Evolutionary conservation across 35 echinoderm and acorn worm species (phyloP), one percentile per base, ranked within the genome.

Genomic region (Diadema setosum): DNA sequence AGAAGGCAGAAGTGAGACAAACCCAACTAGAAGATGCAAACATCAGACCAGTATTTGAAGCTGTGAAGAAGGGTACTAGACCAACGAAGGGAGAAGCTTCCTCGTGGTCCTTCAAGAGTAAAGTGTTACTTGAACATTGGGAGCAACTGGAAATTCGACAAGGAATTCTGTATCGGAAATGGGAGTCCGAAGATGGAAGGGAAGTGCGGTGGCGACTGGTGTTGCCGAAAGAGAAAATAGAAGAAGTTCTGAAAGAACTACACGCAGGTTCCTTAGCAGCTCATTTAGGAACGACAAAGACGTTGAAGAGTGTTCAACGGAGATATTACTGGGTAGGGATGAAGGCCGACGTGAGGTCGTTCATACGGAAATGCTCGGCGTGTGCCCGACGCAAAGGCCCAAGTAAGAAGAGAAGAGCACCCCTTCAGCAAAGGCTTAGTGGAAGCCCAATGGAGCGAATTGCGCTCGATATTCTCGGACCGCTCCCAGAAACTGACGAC

Each of bases 231-330:
- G 4, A 36, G 4, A 39, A 21, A 39, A 12, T 40, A 17, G 6
- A 55, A 2, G 86, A 88, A n/a, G 67, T 88, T 9, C 49, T 88
- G 15, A 37, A 49, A 2, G 69, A 88, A 39, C 48, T 88, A 3
- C 86, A 81, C 32, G 29, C 25, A 17, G 67, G 69, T 42, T 14
- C 24, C 1, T 35, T 73, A 0, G 69, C 34, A 11, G 86, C 43
- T 7, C 93, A 95, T 41, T 43, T 90, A 17, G 93, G 87, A 3
- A 55, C 91, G 1, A 91, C 85, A 30, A 73, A 81, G 34, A 95
- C 88, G 5, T 26, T 87, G 21, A 27, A 40, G 4, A 73, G 41
- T 26, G 36, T 89, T 33, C 87, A 41, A 25, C 9, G 56, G 45
- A 20, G 89, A 57, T 91, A 46, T 39, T 91, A 75, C 49, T 91